Percentiles rank a stretch among this genome's conserved stretches.
phyloP scores from a whole-genome alignment of 2,113 vertebrate genomes.

The Myiopsitta monachus region DNA sequence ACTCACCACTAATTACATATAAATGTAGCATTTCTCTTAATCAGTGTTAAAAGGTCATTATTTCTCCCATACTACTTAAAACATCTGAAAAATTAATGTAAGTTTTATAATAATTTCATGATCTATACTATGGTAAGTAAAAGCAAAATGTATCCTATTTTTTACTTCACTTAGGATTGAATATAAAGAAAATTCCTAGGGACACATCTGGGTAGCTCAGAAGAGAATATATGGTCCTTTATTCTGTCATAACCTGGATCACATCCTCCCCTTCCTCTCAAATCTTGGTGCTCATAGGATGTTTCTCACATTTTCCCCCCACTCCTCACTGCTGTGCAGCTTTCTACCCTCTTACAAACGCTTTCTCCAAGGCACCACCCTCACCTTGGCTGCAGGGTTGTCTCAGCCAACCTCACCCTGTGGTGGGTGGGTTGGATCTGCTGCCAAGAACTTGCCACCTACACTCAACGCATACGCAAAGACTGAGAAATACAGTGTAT shows the following conservation, averaged over 20 bases:
- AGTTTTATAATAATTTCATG: background rate
- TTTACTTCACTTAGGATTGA: background rate
- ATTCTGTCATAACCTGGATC: background rate
- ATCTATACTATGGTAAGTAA: background rate
- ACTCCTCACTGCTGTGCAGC: background rate
- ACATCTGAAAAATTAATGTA: background rate
- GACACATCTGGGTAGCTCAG: background rate
- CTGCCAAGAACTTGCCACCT: background rate
- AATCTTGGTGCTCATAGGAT: background rate
- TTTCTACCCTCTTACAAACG: background rate
- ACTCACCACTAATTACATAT: background rate
- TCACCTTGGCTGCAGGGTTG: fast-evolving
- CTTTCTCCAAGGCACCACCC: background rate
- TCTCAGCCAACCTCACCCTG: background rate
- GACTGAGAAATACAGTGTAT: background rate
- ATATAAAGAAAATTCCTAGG: background rate
- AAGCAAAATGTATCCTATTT: background rate
- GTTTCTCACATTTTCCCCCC: background rate
- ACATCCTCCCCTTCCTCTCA: background rate
- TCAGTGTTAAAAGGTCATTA: background rate
- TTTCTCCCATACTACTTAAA: background rate
- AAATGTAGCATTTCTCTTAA: background rate
- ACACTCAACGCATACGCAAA: background rate
- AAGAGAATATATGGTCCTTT: background rate
- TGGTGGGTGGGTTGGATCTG: fast-evolving